Base-by-base conservation (phyloP, 2,797 vertebrate species). In the Cyprinella venusta region DNA sequence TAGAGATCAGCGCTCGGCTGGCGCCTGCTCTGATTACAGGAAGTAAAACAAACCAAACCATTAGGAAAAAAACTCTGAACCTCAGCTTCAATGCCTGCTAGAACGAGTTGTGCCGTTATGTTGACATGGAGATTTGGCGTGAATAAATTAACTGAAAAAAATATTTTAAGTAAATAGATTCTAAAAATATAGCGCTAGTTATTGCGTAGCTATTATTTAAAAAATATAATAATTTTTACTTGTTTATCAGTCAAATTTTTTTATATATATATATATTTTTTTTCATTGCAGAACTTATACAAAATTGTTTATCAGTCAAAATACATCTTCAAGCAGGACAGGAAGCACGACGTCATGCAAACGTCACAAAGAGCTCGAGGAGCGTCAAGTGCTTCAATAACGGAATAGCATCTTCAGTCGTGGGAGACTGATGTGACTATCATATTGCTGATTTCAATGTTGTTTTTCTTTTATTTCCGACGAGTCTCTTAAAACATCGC, bases 371-470 rank as follows among this genome's bases (percentile, higher is more conserved):
- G 40, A 45, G 42, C 30, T 19, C 8, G 15, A 5, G 26, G 21
- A 33, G 19, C 3, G 6, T n/a, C 67, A 40, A 21, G 26, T 13
- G 70, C 18, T 3, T 8, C 2, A 6, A 52, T 18, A 33, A 33
- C 70, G 16, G 45, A 33, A 12, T 21, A 3, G 0, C 21, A 16
- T 42, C 1, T 59, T 15, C 1, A 13, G 1, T 38, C 10, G 19
- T 15, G 13, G 10, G 1, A 3, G 2, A 68, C n/a, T 2, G 6
- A 67, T 33, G 5, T 5, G 2, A 0, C 0, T 8, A 2, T 21
- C 24, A 6, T 30, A 30, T 50, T 52, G 16, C 24, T 30, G 15
- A 6, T 12, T 30, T 5, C 6, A 21, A 2, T 38, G 9, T 5
- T 2, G 1, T 6, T 21, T 21, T 38, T 21, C 4, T 5, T 38